phyloP scores from a whole-genome alignment of 2,888 invertebrate species.

The Aplocera efformata region DNA sequence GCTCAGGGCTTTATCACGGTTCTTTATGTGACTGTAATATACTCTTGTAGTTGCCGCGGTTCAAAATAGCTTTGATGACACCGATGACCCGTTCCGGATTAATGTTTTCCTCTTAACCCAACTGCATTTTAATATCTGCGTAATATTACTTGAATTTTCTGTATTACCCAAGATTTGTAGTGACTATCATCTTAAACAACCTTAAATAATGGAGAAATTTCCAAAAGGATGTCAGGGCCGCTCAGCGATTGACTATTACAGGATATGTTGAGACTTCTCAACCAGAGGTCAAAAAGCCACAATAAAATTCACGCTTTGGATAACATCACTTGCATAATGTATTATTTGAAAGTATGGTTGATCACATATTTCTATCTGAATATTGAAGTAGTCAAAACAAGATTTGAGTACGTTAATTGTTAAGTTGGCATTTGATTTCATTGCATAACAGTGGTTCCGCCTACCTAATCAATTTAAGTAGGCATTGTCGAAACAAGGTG shows the following conservation, averaged over 20 bases:
- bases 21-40: slow-evolving; percentile 28
- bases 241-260: slow-evolving; percentile 10
- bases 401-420: slow-evolving; percentile 26
- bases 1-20: slow-evolving; percentile 25
- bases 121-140: slow-evolving; percentile 3
- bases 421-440: slow-evolving; percentile 32
- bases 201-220: slow-evolving; percentile 3
- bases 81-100: slow-evolving; percentile 23
- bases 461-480: slow-evolving; percentile 28
- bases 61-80: slow-evolving; percentile 28
- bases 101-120: slow-evolving; percentile 18
- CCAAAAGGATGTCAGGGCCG: slow-evolving; percentile 17
- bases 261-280: slow-evolving; percentile 17
- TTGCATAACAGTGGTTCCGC: slow-evolving; percentile 18
- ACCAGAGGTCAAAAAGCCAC: slow-evolving; percentile 17
- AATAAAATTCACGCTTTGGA: slow-evolving; percentile 10
- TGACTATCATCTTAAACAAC: not conserved
- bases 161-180: not conserved
- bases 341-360: slow-evolving; percentile 8
- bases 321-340: slow-evolving; percentile 10
- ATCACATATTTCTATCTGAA: slow-evolving; percentile 1
- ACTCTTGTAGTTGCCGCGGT: slow-evolving; percentile 23
- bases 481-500: slow-evolving; percentile 17
- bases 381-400: slow-evolving; percentile 7
- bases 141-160: not conserved